Evolutionary conservation across 2,888 invertebrate genomes (phyloP), one percentile per base, ranked within the genome.

Genomic region (Timandra comae): DNA sequence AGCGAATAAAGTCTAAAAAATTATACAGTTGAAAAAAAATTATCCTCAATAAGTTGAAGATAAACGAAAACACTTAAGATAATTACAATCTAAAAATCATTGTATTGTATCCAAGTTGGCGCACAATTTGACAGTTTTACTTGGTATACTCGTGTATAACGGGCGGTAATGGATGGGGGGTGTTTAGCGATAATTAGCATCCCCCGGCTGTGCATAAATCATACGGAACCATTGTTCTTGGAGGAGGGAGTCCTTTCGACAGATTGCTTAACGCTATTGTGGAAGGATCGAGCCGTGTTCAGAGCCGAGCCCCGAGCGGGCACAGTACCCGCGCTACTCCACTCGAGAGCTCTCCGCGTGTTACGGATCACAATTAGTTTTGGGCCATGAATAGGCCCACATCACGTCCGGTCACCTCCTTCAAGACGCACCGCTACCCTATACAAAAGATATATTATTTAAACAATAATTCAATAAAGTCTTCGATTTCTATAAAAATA

Each of bases 131-230:
- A 63, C 64, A 65, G 66, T 65, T 65, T 58, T 49, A 51, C 54
- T 16, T 5, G 54, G 56, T 53, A 49, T 51, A 53, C 53, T 3
- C 23, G 4, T 4, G 7, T 7, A 5, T 5, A 61, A 53, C 50
- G 50, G 48, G 44, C 35, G 41, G 53, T 65, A 65, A 65, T 63
- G 52, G 63, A 65, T 65, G 66, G 57, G 59, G 56, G 63, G 56
- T 64, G 58, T 57, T 63, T 63, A 65, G 61, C 53, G 53, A 56
- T 64, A 63, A 65, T 65, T 65, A 65, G 64, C 50, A 49, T 42
- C 48, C 45, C 52, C 55, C 46, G 41, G 24, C 47, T 52, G 49
- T 47, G 51, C 59, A 63, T 65, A 60, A 65, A 64, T 64, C 64
- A 63, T 59, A 46, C 48, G 50, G 52, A 43, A 43, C 56, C 53